A percentile compares a stretch with the other conserved stretches of the same genome.
Evolutionary conservation across 2,113 vertebrate species (phyloP).

Genomic region (Brachyhypopomus gauderio): DNA sequence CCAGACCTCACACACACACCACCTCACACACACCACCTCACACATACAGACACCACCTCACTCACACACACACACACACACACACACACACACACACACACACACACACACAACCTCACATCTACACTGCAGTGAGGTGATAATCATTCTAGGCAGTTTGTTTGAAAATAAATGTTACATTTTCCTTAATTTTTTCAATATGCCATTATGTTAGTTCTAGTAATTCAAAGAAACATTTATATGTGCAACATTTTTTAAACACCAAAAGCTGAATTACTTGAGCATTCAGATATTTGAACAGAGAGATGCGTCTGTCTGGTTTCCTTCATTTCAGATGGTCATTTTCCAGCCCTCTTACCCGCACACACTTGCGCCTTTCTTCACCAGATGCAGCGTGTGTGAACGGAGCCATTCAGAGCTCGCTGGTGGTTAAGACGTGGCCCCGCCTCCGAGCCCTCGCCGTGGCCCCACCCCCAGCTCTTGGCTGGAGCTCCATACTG

Average conservation of each 20-base stretch:
- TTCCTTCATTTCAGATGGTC: too few species aligned
- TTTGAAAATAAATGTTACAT: too few species aligned
- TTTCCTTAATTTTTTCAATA: too few species aligned
- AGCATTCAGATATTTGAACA: too few species aligned
- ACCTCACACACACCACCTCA: too few species aligned
- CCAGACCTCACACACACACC: background rate
- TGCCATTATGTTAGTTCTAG: too few species aligned
- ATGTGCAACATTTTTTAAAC: too few species aligned
- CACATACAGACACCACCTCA: background rate
- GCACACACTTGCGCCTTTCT: background rate
- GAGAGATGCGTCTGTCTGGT: too few species aligned
- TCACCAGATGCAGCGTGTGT: background rate
- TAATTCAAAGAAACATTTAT: too few species aligned
- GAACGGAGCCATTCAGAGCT: background rate
- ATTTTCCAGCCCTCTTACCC: background rate
- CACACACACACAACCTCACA: background rate
- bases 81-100: background rate
- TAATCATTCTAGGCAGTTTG: background rate
- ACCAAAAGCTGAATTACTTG: too few species aligned
- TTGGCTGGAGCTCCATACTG: conserved; percentile 34
- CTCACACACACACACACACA: background rate
- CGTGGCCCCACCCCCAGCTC: background rate
- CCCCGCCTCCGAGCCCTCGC: background rate
- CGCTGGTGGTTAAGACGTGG: background rate
- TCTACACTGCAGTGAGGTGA: background rate